phyloP scores from a whole-genome alignment of 2,797 vertebrate species.

The Pyrocephalus nanus region DNA sequence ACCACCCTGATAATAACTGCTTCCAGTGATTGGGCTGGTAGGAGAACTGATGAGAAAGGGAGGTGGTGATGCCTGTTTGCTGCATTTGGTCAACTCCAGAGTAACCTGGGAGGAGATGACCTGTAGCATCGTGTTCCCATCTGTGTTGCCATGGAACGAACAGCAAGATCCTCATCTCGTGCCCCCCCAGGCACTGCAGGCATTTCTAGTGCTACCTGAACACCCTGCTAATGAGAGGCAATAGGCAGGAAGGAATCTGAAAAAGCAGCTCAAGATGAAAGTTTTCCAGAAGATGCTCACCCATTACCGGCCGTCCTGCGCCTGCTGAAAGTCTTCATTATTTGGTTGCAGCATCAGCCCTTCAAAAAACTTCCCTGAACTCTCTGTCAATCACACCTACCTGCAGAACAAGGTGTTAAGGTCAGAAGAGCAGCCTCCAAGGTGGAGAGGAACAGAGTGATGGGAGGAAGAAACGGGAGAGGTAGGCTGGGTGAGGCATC shows the following conservation, averaged over 20 bases:
- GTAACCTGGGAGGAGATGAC: not conserved
- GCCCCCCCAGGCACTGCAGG: not conserved
- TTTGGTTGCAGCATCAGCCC: not conserved
- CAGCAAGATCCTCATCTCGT: not conserved
- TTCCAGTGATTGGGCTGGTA: not conserved
- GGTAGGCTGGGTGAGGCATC: not conserved
- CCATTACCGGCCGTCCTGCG: not conserved
- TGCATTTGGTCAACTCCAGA: not conserved
- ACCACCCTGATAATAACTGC: not conserved
- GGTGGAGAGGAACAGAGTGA: accelerated
- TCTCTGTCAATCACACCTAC: not conserved
- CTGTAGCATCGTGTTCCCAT: accelerated
- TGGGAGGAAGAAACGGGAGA: not conserved
- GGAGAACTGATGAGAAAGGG: not conserved
- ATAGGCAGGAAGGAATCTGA: not conserved
- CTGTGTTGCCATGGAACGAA: not conserved
- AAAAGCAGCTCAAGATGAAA: not conserved
- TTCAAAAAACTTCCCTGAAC: not conserved
- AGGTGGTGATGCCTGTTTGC: not conserved
- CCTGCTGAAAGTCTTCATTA: not conserved
- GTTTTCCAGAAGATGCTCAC: not conserved
- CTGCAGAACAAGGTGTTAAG: accelerated
- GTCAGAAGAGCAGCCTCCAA: accelerated
- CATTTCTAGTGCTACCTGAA: not conserved
- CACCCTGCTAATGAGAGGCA: not conserved